phyloP scores from a whole-genome alignment of 2,113 vertebrate genomes.

The Coturnix japonica region DNA sequence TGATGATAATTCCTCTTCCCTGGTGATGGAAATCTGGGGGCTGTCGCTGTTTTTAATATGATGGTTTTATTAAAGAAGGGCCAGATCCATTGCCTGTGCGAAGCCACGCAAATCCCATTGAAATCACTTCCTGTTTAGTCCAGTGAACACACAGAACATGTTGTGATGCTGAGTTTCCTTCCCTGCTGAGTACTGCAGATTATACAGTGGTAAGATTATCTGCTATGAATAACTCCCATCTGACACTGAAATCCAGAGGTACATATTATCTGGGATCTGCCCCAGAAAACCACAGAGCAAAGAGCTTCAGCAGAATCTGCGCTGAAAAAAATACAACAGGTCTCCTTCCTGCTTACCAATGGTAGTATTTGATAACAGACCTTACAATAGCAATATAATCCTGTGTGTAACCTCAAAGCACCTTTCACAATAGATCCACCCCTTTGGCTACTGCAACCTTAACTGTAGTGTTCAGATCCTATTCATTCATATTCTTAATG shows the following conservation, averaged over 20 bases:
- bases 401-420: not conserved
- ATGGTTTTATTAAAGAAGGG: not conserved
- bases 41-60: not conserved
- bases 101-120: not conserved
- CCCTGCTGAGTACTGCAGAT: not conserved
- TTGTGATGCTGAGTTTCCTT: not conserved
- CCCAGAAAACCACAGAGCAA: not conserved
- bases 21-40: not conserved
- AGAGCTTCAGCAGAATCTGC: not conserved
- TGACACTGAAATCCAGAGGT: not conserved
- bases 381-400: not conserved
- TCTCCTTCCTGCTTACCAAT: not conserved
- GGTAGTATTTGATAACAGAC: not conserved
- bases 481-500: not conserved
- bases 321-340: not conserved
- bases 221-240: not conserved
- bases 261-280: not conserved
- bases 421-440: not conserved
- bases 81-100: not conserved
- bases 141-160: not conserved
- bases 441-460: not conserved
- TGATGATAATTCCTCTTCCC: not conserved
- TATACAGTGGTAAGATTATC: not conserved
- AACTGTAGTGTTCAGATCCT: not conserved
- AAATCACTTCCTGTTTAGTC: conserved; percentile 32